These are phyloP conservation scores for Drosophila busckii DNA, from an alignment of 1,140 invertebrate species.

Conservation along the genomic window DNA sequence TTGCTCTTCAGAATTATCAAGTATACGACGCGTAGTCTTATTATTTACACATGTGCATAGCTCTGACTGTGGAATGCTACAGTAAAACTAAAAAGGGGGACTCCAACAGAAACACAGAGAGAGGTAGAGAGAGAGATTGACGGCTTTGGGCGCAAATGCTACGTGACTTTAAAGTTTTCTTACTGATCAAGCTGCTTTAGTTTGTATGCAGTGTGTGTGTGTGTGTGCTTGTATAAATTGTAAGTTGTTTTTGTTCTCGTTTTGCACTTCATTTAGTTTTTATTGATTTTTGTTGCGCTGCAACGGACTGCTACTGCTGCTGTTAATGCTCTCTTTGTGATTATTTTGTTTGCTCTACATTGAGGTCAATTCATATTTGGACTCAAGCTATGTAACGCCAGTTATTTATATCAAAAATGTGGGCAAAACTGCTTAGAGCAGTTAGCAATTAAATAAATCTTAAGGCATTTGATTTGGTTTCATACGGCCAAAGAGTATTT, in stretches of 20 bases:
- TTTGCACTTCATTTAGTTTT: slow-evolving; percentile 32
- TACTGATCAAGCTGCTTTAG: slow-evolving; percentile 10
- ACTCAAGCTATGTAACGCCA: too few species aligned
- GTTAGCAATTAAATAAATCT: too few species aligned
- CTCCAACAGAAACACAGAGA: slow-evolving; percentile 13
- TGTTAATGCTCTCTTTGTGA: slow-evolving; percentile 8
- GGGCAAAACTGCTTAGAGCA: too few species aligned
- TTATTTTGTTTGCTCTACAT: too few species aligned
- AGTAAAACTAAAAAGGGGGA: too few species aligned
- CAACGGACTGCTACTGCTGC: slow-evolving; percentile 1
- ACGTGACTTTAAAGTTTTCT: slow-evolving; percentile 11
- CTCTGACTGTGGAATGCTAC: too few species aligned
- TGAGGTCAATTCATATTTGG: too few species aligned
- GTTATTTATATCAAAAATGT: too few species aligned
- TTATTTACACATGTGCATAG: slow-evolving; percentile 14
- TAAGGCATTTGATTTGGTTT: too few species aligned
- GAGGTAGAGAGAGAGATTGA: background rate
- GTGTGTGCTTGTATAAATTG: background rate
- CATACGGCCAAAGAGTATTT: too few species aligned
- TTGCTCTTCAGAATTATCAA: too few species aligned
- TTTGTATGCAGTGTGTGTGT: slow-evolving; percentile 1
- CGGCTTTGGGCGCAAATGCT: slow-evolving; percentile 3
- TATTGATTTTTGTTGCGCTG: slow-evolving; percentile 30
- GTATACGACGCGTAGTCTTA: slow-evolving; percentile 13
- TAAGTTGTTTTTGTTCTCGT: slow-evolving; percentile 3